A percentile compares a stretch with the other conserved stretches of the same genome.
Conservation (phyloP, 2,797 vertebrate genomes). For the Mormyrops boulengeri region DNA sequence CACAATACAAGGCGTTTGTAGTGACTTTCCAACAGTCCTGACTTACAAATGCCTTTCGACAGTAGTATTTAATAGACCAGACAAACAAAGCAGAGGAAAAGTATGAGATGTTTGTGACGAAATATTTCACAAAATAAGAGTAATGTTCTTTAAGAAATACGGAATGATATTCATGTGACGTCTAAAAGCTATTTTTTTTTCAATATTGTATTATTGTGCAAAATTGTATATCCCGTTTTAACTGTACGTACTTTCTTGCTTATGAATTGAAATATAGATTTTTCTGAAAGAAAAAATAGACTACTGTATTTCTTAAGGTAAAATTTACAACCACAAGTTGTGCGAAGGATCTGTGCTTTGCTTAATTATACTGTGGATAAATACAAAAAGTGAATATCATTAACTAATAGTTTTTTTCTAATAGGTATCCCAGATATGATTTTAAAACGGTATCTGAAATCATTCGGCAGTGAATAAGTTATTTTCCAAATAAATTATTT, state of each 20-base stretch:
- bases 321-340: neutral
- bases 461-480: neutral
- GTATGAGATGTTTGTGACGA: conserved; percentile 19
- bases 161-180: conserved; percentile 42
- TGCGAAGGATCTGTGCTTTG: neutral
- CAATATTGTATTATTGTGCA: neutral
- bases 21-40: conserved; percentile 37
- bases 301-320: neutral
- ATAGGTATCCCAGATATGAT: neutral
- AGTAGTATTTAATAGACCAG: conserved; percentile 32
- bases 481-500: neutral
- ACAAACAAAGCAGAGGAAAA: neutral
- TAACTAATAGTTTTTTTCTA: neutral
- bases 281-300: neutral
- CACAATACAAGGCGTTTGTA: conserved; percentile 43
- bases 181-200: conserved; percentile 10
- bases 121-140: conserved; percentile 32
- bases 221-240: neutral
- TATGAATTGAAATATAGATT: neutral
- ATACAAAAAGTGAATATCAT: neutral
- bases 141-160: conserved; percentile 41
- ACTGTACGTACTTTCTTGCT: neutral
- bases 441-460: neutral
- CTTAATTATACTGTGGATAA: neutral
- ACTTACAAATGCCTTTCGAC: conserved; percentile 41